Conservation (phyloP, 2,113 vertebrate species). For the Pao palembangensis region DNA sequence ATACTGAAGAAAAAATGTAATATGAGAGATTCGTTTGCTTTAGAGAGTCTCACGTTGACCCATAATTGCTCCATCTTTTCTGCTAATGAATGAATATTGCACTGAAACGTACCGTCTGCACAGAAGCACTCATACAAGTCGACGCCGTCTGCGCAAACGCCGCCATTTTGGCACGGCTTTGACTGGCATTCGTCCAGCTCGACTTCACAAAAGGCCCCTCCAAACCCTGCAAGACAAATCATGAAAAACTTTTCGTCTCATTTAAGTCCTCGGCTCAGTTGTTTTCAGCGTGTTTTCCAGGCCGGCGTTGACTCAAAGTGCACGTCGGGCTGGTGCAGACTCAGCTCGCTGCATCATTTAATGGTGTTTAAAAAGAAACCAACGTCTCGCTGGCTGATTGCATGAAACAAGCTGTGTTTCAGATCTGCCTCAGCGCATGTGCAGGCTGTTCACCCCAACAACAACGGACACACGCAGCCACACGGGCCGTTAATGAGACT, state of each 20-base stretch:
- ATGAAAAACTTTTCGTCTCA: constrained; percentile 41
- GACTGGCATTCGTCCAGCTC: constrained; percentile 72
- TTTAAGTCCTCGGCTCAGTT: constrained; percentile 65
- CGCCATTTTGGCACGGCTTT: constrained; percentile 72
- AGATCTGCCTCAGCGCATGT: constrained; percentile 58
- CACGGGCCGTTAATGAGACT: constrained; percentile 17
- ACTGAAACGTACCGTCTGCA: constrained; percentile 67
- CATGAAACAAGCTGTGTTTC: constrained; percentile 52
- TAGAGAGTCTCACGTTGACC: constrained; percentile 25
- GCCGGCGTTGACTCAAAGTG: constrained; percentile 69
- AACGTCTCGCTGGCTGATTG: constrained; percentile 67
- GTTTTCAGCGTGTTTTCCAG: constrained; percentile 66
- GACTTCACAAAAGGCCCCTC: constrained; percentile 68
- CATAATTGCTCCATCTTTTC: constrained; percentile 11
- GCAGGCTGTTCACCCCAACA: constrained; percentile 4
- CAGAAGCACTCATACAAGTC: constrained; percentile 76
- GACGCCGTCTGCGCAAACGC: constrained; percentile 71
- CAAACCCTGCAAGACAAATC: constrained; percentile 64
- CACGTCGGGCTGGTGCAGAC: constrained; percentile 55
- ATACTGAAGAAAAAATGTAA: not conserved
- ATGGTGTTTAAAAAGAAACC: constrained; percentile 73
- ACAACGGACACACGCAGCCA: not conserved
- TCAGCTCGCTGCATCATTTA: constrained; percentile 73
- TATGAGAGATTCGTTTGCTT: not conserved
- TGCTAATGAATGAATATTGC: constrained; percentile 7